phyloP scores from a whole-genome alignment of 2,113 vertebrate genomes.

The Pardalotus punctatus region DNA sequence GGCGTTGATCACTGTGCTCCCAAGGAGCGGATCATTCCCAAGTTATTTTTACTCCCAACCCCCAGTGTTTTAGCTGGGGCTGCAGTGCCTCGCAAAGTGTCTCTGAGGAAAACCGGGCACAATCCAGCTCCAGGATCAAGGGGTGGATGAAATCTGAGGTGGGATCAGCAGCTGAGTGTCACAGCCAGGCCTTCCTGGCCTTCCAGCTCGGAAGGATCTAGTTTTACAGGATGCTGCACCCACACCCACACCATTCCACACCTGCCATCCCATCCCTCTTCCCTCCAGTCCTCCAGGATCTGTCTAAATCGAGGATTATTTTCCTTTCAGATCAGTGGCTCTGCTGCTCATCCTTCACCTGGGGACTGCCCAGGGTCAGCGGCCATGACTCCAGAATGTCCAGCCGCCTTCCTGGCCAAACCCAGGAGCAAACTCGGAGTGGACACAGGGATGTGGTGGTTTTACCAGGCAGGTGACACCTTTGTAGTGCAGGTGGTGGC shows the following conservation, averaged over 20 bases:
- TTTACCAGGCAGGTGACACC: not conserved
- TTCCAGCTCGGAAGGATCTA: not conserved
- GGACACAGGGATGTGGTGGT: fast-evolving
- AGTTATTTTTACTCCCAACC: slow-evolving; percentile 11
- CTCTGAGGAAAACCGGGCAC: not conserved
- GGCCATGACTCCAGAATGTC: fast-evolving
- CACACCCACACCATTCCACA: not conserved
- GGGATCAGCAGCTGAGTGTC: not conserved
- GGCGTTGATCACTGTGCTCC: not conserved
- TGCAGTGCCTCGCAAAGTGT: not conserved
- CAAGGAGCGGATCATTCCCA: not conserved
- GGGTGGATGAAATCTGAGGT: not conserved
- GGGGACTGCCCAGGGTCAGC: not conserved
- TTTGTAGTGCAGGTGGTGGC: fast-evolving
- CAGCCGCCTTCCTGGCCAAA: fast-evolving
- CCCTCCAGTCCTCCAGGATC: not conserved
- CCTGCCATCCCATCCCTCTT: not conserved
- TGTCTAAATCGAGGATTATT: fast-evolving
- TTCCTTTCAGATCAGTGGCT: not conserved
- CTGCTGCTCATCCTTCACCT: fast-evolving
- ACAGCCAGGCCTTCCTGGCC: not conserved
- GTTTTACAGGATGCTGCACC: not conserved
- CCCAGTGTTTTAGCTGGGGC: not conserved
- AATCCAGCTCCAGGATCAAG: not conserved
- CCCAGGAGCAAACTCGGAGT: fast-evolving